phyloP scores from a whole-genome alignment of 1,140 invertebrate species.

The Cryptotermes secundus region DNA sequence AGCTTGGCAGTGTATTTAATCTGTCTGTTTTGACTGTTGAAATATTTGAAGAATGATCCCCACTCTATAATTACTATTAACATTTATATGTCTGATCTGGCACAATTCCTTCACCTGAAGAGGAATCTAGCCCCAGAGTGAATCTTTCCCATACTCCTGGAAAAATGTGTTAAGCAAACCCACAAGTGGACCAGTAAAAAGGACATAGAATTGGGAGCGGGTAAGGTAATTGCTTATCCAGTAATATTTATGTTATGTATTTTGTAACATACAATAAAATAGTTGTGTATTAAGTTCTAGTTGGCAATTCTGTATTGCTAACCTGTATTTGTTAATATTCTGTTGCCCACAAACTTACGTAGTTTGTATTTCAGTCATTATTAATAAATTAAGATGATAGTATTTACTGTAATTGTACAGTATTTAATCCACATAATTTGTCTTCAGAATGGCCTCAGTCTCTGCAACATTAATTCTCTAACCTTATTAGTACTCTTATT shows the following conservation, averaged over 20 bases:
- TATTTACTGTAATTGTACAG: not conserved
- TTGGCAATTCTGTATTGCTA: not conserved
- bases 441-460: too few relatives aligned
- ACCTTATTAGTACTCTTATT: too few relatives aligned
- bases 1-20: too few relatives aligned
- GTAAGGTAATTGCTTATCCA: not conserved
- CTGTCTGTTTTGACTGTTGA: too few relatives aligned
- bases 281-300: not conserved
- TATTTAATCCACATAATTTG: too few relatives aligned
- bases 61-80: too few relatives aligned
- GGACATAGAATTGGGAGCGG: not conserved
- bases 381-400: not conserved
- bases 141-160: not conserved
- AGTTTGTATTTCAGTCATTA: constrained; percentile 16
- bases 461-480: too few relatives aligned
- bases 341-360: not conserved
- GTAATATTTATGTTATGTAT: not conserved
- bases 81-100: too few relatives aligned
- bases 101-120: too few relatives aligned
- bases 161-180: not conserved
- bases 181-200: not conserved
- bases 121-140: too few relatives aligned
- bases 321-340: constrained; percentile 12
- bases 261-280: not conserved
- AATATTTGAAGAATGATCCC: too few relatives aligned